phyloP scores from a whole-genome alignment of 2,113 vertebrate species.

The Coptodon bakossiorum region DNA sequence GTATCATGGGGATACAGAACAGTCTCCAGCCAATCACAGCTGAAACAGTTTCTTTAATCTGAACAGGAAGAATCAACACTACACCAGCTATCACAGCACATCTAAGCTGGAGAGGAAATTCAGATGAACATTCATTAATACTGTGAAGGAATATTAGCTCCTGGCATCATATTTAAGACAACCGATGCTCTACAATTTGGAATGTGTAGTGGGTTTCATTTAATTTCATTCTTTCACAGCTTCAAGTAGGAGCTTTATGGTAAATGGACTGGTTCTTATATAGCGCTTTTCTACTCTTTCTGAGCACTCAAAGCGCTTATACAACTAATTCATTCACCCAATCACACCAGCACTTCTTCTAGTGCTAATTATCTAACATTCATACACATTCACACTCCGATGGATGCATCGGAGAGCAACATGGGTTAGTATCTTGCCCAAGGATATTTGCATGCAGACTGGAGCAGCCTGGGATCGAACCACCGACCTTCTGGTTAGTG shows the following conservation, averaged over 20 bases:
- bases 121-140: neutral
- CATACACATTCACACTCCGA: too few relatives aligned
- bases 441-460: too few relatives aligned
- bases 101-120: neutral
- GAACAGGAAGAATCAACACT: neutral
- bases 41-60: neutral
- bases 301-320: too few relatives aligned
- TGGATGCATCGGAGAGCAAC: too few relatives aligned
- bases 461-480: too few relatives aligned
- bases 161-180: neutral
- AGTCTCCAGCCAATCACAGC: neutral
- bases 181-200: neutral
- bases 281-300: too few relatives aligned
- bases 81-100: neutral
- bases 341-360: too few relatives aligned
- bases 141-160: neutral
- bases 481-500: too few relatives aligned
- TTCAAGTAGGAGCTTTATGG: neutral
- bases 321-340: too few relatives aligned
- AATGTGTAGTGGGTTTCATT: neutral
- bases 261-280: too few relatives aligned
- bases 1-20: neutral
- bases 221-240: neutral
- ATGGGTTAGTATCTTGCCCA: too few relatives aligned
- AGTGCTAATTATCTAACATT: too few relatives aligned